Base-by-base conservation (phyloP, 2,113 vertebrate species). In the Thunnus maccoyii region DNA sequence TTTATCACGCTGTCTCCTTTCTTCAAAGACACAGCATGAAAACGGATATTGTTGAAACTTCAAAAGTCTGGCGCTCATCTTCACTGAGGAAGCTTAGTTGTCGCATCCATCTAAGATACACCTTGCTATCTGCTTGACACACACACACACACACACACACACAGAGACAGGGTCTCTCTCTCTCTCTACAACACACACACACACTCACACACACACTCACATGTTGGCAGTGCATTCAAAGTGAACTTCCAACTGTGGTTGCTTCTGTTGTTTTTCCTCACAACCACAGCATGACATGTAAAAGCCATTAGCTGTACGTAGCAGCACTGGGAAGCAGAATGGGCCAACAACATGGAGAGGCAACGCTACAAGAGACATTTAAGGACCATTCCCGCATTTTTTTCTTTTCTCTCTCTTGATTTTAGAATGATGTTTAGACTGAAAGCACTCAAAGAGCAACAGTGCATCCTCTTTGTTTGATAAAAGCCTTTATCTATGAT, bases 31-130 rank as follows among this genome's bases (percentile, higher is more conserved):
- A 76, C 80, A 72, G 85, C 76, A 88, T 57, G 82, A 87, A 94
- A 93, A 91, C 86, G 88, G 89, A 94, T 93, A 91, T 72, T 87
- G 83, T 69, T 89, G 88, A 78, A 84, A 94, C 92, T 92, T 94
- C 90, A 93, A 94, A 94, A 85, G 91, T 84, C 84, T 88, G 76
- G 83, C 84, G 78, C 83, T 85, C 75, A 50, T 88, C 90, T 88
- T 79, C 46, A 41, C 84, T 36, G 82, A 89, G 89, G 89, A 94
- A 92, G 87, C 84, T 63, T 48, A 87, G 86, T 86, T 87, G 89
- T 92, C 89, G 81, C 78, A 68, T 90, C 88, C 88, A 90, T 93
- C 91, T 90, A 70, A 90, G 89, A 94, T 91, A 90, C 85, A 87
- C 76, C 86, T 87, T 63, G 69, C 82, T 87, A 90, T 91, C 90